Evolutionary conservation across 2,797 vertebrate genomes (phyloP), one percentile per base, ranked within the genome.

Genomic region (Morus bassanus): DNA sequence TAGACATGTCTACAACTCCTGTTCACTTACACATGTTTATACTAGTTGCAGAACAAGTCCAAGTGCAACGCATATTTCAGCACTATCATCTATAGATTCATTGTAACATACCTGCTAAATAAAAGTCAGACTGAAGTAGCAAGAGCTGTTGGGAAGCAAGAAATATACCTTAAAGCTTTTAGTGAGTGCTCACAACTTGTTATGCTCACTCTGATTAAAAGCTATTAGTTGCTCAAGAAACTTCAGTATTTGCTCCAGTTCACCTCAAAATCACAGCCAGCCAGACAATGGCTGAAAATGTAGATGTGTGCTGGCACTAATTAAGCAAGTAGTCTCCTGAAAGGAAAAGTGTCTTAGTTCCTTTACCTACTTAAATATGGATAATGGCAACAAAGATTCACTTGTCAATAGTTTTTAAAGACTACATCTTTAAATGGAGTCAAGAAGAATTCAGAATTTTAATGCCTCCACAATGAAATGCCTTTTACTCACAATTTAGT

Each of bases 401-500:
- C 30, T 76, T 88, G 24, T 45, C 89, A 81, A 63, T 21, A 72
- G 12, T 56, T 90, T 57, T 69, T 76, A 46, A 65, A 89, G 51
- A 70, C 50, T 46, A 28, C 8, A 30, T 51, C 73, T 96, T 93
- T 68, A 30, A 95, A 85, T 33, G 6, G 24, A 60, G 24, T 37
- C 50, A 69, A 79, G 25, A 11, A 73, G 37, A 93, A 74, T 21
- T 74, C 19, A 27, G 53, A 75, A 35, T 63, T 82, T 85, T 92
- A 86, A 75, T n/a, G 50, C 18, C 68, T 87, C 65, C 33, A 60
- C 19, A 31, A 46, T 68, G 25, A 95, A 95, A 95, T 45, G 80
- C 50, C 37, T 91, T 95, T 95, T 97, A 99, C 99, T 98, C 96
- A 99, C 99, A 99, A 99, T 98, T 99, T 99, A 53, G 99, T 99